Evolutionary conservation across 2,797 vertebrate genomes (phyloP).

Genomic region (Ceryle rudis): DNA sequence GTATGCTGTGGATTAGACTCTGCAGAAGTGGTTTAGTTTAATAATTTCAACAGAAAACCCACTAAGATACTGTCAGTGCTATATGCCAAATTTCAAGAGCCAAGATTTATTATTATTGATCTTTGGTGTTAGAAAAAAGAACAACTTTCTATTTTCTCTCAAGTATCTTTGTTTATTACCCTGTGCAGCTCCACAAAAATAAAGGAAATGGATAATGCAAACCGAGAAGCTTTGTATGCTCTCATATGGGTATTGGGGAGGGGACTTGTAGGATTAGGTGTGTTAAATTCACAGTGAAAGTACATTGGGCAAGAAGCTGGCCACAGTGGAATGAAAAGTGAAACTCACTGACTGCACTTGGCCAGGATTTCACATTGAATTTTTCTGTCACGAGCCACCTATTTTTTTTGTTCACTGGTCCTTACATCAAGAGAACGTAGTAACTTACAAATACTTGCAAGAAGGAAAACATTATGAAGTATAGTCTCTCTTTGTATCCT

Average conservation of each 20-base stretch:
- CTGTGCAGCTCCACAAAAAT: not conserved
- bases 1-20: not conserved
- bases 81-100: not conserved
- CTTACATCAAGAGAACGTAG: not conserved
- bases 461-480: not conserved
- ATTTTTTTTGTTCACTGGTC: not conserved
- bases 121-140: not conserved
- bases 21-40: not conserved
- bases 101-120: constrained; percentile 21
- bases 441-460: not conserved
- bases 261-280: not conserved
- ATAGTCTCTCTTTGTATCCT: not conserved
- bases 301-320: not conserved
- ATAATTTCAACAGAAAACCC: not conserved
- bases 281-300: not conserved
- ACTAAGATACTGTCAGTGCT: not conserved
- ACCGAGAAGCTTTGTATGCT: not conserved
- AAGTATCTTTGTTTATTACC: not conserved
- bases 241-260: not conserved
- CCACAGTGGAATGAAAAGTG: not conserved
- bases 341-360: not conserved
- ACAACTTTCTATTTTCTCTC: not conserved
- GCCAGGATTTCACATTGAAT: not conserved
- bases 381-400: not conserved
- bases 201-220: not conserved